A percentile compares a stretch with the other conserved stretches of the same genome.
phyloP scores from a whole-genome alignment of 2,797 vertebrate species.

The Simalia tracyae region DNA sequence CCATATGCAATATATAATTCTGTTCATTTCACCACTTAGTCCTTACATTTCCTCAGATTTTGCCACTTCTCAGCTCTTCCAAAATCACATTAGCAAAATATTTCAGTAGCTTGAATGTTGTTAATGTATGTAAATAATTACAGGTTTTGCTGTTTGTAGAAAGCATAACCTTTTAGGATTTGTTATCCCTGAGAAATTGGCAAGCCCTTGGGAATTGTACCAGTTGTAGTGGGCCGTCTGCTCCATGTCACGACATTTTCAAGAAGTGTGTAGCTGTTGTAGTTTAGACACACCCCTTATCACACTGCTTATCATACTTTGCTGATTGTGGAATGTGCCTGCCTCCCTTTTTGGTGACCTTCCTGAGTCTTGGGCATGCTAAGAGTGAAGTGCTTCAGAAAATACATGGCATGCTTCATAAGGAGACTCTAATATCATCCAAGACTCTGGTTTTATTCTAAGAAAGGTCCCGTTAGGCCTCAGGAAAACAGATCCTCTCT shows the following conservation, averaged over 20 bases:
- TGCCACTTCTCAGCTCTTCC: not conserved
- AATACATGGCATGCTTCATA: not conserved
- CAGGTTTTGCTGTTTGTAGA: not conserved
- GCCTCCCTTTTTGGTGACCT: constrained; percentile 30
- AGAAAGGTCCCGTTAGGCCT: not conserved
- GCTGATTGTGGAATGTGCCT: constrained; percentile 31
- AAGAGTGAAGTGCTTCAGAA: constrained; percentile 27
- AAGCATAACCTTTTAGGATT: not conserved
- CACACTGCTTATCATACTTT: constrained; percentile 20
- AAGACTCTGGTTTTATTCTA: constrained; percentile 16
- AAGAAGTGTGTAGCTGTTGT: constrained; percentile 42
- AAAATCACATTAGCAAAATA: not conserved
- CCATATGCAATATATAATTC: not conserved
- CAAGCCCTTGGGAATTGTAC: not conserved
- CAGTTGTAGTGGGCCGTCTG: constrained; percentile 42
- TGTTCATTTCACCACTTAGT: not conserved
- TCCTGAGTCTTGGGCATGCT: constrained; percentile 32
- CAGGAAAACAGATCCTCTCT: constrained; percentile 45
- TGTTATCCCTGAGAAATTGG: not conserved
- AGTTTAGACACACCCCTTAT: constrained; percentile 32
- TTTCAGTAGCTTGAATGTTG: not conserved
- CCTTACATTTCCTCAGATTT: not conserved
- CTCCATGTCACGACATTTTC: constrained; percentile 57
- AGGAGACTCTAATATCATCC: not conserved
- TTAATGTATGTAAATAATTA: not conserved